phyloP scores from a whole-genome alignment of 2,113 vertebrate genomes.

The Peucedramus taeniatus region DNA sequence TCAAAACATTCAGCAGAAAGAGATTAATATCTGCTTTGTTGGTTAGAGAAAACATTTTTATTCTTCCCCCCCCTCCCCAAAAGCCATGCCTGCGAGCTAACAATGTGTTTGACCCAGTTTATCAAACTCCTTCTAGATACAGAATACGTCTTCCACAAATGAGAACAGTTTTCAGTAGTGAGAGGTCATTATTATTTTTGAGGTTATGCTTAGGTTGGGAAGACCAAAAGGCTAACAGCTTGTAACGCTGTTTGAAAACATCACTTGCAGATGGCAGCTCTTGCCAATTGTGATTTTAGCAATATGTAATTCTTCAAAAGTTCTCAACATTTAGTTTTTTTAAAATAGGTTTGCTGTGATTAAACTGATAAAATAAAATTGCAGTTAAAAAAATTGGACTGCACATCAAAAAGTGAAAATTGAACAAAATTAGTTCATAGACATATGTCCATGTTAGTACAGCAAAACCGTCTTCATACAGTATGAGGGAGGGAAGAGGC shows the following conservation, averaged over 20 bases:
- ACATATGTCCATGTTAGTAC: background rate
- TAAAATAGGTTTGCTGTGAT: background rate
- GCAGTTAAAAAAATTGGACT: background rate
- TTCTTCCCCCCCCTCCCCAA: rapidly evolving
- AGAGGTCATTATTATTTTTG: background rate
- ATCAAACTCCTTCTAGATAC: background rate
- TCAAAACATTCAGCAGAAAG: background rate
- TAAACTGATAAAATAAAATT: background rate
- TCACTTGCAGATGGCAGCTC: background rate
- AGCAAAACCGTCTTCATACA: background rate
- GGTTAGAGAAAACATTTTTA: background rate
- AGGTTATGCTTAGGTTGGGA: background rate
- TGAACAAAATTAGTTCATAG: background rate
- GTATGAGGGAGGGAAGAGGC: background rate
- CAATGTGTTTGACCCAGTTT: background rate
- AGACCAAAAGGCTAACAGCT: background rate
- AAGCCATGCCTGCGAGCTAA: background rate
- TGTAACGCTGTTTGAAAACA: background rate
- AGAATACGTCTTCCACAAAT: background rate
- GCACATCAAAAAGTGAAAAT: background rate
- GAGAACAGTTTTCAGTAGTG: background rate
- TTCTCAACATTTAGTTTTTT: background rate
- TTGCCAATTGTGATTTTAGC: background rate
- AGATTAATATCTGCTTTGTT: background rate
- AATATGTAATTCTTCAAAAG: background rate